Percentiles rank a stretch among this genome's conserved stretches.
These are phyloP conservation scores for Excalfactoria chinensis DNA, from an alignment of 2,113 vertebrate genomes.

Conservation along the genomic window DNA sequence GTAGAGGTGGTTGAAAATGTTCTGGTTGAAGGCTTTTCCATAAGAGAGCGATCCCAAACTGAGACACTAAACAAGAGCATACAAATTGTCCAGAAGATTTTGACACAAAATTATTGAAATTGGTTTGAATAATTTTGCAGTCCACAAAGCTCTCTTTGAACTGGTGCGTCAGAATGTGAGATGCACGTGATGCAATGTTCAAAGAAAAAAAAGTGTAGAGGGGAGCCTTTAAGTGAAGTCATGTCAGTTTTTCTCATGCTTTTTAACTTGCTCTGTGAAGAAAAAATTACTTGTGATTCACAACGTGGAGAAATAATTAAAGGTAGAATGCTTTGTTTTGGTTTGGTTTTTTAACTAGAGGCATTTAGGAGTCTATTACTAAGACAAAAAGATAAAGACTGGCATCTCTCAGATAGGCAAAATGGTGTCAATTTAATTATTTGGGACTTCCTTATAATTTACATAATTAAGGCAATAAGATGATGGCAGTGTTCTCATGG, in stretches of 20 bases:
- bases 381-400: neutral
- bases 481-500: neutral
- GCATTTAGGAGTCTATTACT: neutral
- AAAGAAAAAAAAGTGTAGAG: neutral
- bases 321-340: neutral
- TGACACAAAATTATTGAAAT: neutral
- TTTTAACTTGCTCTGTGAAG: neutral
- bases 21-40: neutral
- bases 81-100: neutral
- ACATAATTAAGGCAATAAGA: slow-evolving; percentile 14
- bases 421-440: neutral
- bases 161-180: neutral
- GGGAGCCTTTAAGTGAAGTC: neutral
- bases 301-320: neutral
- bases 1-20: neutral
- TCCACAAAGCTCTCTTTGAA: neutral
- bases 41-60: neutral
- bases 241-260: neutral
- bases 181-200: neutral
- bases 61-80: neutral
- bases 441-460: slow-evolving; percentile 21
- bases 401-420: neutral
- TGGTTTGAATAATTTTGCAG: neutral
- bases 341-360: neutral
- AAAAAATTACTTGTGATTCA: neutral